Conservation (phyloP, 1,140 invertebrate genomes). For the Scaptomyza montana region DNA sequence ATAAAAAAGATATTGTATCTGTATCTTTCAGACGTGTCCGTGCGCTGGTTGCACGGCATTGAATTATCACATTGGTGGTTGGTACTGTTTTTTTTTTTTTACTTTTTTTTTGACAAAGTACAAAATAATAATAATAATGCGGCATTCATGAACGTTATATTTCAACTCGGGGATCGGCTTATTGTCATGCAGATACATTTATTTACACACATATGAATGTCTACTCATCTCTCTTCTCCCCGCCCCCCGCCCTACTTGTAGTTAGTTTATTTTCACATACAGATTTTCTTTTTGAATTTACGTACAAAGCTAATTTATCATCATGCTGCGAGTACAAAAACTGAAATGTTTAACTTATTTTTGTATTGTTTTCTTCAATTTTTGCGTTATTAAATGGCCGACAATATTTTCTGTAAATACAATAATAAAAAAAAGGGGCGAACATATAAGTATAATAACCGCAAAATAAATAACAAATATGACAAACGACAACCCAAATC, state of each 20-base stretch:
- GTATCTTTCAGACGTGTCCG: constrained; percentile 46
- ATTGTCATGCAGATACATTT: constrained; percentile 75
- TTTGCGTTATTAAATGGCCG: constrained; percentile 59
- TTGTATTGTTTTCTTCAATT: constrained; percentile 17
- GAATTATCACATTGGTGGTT: constrained; percentile 74
- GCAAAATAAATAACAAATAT: constrained; percentile 82
- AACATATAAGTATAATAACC: constrained; percentile 71
- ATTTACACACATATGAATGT: constrained; percentile 72
- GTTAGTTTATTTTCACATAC: constrained; percentile 19
- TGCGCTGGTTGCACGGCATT: constrained; percentile 71
- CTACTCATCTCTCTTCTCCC: no score
- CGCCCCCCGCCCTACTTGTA: constrained; percentile 8
- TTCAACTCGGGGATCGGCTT: constrained; percentile 36
- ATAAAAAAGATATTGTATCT: constrained; percentile 51
- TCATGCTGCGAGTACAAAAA: constrained; percentile 35
- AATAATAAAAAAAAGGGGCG: constrained; percentile 40
- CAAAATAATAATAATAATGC: constrained; percentile 71
- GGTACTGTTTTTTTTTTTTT: constrained; percentile 7
- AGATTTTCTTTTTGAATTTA: constrained; percentile 80
- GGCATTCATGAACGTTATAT: constrained; percentile 51
- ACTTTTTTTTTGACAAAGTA: constrained; percentile 64
- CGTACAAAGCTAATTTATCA: constrained; percentile 80
- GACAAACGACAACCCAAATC: constrained; percentile 54
- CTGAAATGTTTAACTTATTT: constrained; percentile 44
- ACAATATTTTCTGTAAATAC: constrained; percentile 68